A percentile compares a stretch with the other conserved stretches of the same genome.
phyloP scores from a whole-genome alignment of 2,797 vertebrate genomes.

The Spinus olivaceus region DNA sequence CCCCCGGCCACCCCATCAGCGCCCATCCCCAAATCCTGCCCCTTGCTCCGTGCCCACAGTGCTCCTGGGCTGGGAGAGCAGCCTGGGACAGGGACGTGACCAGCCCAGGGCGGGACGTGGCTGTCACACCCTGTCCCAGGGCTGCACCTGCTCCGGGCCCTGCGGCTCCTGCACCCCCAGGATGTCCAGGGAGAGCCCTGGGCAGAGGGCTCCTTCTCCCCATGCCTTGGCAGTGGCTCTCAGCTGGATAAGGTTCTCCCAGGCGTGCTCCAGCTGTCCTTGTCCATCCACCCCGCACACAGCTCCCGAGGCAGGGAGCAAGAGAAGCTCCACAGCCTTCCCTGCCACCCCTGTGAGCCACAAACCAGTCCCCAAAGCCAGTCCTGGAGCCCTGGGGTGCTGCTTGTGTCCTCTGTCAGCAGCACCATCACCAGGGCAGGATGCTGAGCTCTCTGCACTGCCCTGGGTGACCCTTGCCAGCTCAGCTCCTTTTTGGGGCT shows the following conservation, averaged over 20 bases:
- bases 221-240: not conserved
- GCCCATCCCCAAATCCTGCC: not conserved
- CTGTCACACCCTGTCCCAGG: not conserved
- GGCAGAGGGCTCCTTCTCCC: not conserved
- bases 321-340: not conserved
- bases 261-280: not conserved
- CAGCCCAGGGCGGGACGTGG: not conserved
- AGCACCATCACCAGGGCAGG: accelerated
- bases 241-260: not conserved
- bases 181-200: not conserved
- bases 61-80: not conserved
- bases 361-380: not conserved
- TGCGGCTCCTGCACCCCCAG: not conserved
- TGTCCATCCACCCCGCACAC: not conserved
- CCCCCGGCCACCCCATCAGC: accelerated
- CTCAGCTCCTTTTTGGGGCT: not conserved
- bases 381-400: not conserved
- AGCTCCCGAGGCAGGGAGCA: accelerated
- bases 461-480: not conserved
- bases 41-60: accelerated
- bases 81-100: not conserved
- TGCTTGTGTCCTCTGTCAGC: not conserved
- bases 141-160: not conserved
- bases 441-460: accelerated
- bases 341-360: not conserved